Evolutionary conservation across 2,113 vertebrate species (phyloP), one percentile per base, ranked within the genome.

Genomic region (Zapus hudsonius): DNA sequence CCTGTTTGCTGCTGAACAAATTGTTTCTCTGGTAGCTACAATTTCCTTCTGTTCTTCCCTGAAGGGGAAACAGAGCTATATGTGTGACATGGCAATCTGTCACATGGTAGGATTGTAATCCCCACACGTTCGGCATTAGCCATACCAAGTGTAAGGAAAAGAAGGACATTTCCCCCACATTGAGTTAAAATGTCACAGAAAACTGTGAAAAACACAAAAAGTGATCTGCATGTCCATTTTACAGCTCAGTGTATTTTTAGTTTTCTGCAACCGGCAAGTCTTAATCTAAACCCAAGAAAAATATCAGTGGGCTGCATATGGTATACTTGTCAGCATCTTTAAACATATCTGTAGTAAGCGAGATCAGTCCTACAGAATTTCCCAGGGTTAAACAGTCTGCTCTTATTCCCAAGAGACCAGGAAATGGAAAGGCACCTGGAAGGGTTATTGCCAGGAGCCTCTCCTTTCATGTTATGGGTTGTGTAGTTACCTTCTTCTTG

Each of bases 241-340:
- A 87, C 91, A 95, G 92, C 42, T 47, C 33, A 36, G 91, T 89
- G 59, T 94, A 95, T 94, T 96, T 96, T 96, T 95, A 96, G 91
- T 78, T 89, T 90, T 89, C 91, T 91, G 31, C 87, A 94, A 82
- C 84, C 84, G 0, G 89, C 36, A 73, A 79, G 64, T 69, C 84
- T 95, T 94, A 74, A 92, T 94, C 95, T 73, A 92, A 95, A 93
- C 64, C 27, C 15, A 92, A 92, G 67, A 87, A 90, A 90, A 93
- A 70, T 79, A 96, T 95, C 84, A 94, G 31, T 87, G 76, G 44
- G 66, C 38, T 70, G 59, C 33, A 66, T 92, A 84, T 90, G 67
- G 73, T 57, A 81, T 15, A 52, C 81, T 87, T 94, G 76, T 91
- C 74, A 89, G 73, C 57, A 87, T 82, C 84, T 72, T 92, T 78